phyloP scores from a whole-genome alignment of 1,140 invertebrate genomes.

The Glomeris maerens region DNA sequence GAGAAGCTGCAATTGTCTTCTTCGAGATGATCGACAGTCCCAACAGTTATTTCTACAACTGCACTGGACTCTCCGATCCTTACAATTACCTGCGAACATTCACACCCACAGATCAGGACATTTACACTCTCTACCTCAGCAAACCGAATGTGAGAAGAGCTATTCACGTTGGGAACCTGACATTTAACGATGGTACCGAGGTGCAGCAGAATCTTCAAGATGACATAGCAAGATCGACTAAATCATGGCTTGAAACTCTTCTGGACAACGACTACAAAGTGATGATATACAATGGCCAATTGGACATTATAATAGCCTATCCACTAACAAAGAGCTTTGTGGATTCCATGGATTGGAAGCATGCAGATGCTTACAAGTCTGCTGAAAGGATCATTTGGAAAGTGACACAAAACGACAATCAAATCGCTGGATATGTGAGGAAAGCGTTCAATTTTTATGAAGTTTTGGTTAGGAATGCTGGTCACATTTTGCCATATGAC shows the following conservation, averaged over 20 bases:
- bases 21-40: constrained; percentile 58
- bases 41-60: constrained; percentile 54
- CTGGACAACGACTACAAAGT: constrained; percentile 7
- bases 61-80: constrained; percentile 60
- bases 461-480: constrained; percentile 63
- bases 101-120: constrained; percentile 33
- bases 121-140: constrained; percentile 31
- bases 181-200: constrained; percentile 40
- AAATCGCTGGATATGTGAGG: constrained; percentile 63
- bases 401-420: constrained; percentile 36
- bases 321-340: constrained; percentile 59
- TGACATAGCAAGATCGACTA: constrained; percentile 38
- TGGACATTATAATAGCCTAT: constrained; percentile 72
- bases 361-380: constrained; percentile 44
- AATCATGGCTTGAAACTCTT: neutral
- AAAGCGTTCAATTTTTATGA: constrained; percentile 55
- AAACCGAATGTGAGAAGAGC: constrained; percentile 41
- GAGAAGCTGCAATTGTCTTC: constrained; percentile 22
- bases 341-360: constrained; percentile 46
- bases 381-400: constrained; percentile 50
- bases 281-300: constrained; percentile 45
- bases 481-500: constrained; percentile 68
- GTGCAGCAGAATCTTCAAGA: constrained; percentile 30
- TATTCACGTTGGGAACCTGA: constrained; percentile 65
- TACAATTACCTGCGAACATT: constrained; percentile 58